Evolutionary conservation across 2,888 invertebrate species (phyloP), one percentile per base, ranked within the genome.

Genomic region (Caradrina clavipalpis): DNA sequence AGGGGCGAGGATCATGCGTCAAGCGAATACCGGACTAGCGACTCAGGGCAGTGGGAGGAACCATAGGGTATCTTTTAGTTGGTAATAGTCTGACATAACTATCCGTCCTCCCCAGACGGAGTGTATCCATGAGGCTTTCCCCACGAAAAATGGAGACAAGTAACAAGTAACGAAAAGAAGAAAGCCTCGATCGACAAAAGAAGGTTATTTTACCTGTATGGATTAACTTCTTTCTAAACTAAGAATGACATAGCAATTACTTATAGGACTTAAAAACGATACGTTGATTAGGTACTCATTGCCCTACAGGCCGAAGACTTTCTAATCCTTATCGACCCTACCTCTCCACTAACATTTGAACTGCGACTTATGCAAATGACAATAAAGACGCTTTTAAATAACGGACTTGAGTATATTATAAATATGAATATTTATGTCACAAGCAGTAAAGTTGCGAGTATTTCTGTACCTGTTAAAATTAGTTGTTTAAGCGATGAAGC

Each of bases 371-470:
- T 55, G 57, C 71, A 64, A 75, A 75, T 64, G 21, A 45, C 51
- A 55, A 62, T 47, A 59, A 26, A 60, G 67, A 61, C 15, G 39
- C 26, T 31, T 69, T 69, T 39, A 69, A 56, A 74, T 59, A 74
- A 70, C 59, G 45, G 31, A 56, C n/a, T 63, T 22, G n/a, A 60
- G 26, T 22, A 56, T 50, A 70, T 50, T 50, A 35, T 45, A 63
- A 63, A 70, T 45, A 71, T 56, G 55, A 63, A 70, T 71, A 63
- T 70, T 50, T 70, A 70, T 63, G 55, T 31, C 69, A 42, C n/a
- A 21, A 35, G 60, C 50, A 73, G 26, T 64, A 35, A 45, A 53
- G 35, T 61, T 59, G 26, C 21, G 45, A 57, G 53, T 57, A 59
- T 60, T 56, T 60, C 51, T 53, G 21, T 56, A 69, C 49, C 61